Evolutionary conservation across 2,888 invertebrate genomes (phyloP), one percentile per base, ranked within the genome.

Genomic region (Spicauda simplicius): DNA sequence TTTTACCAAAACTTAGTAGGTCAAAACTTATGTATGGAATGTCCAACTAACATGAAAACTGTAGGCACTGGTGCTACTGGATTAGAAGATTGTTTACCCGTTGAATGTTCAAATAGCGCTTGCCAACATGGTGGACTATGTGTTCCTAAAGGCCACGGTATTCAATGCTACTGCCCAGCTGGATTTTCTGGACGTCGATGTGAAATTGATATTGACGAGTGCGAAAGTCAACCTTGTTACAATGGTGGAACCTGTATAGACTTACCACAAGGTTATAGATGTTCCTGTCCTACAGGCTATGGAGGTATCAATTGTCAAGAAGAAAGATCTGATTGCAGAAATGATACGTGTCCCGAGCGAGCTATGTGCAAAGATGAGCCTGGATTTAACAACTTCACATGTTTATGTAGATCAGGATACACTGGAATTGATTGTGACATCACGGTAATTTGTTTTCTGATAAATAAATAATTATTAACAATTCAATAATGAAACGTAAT

Each of bases 291-390:
- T 0, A 94, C 96, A 6, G 98, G 98, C 54, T 98, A 98, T 78
- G 95, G 96, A 10, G 98, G 98, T n/a, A 95, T 98, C 45, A 98
- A 98, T 82, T 99, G 99, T 81, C 98, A 99, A 91, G 97, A 98
- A 82, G 98, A 98, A 86, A 95, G 96, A 77, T 96, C 97, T 16
- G 98, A 99, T 78, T 99, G 98, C 81, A 94, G 94, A 74, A 97
- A 96, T 80, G 97, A 97, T 71, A 97, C 99, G 0, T 99, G 99
- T 77, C 98, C 98, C 0, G 98, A 98, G 81, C 94, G 98, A 79
- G 99, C 99, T 4, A 98, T 98, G 97, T 99, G 99, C 87, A 98
- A 99, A 90, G 98, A 99, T 85, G 97, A 97, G 87, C 98, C 97
- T 19, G 98, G 97, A 69, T 95, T 95, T 76, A 97, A 97, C 77